phyloP scores from a whole-genome alignment of 53 echinoderm and acorn worm species.

The Paracentrotus lividus region DNA sequence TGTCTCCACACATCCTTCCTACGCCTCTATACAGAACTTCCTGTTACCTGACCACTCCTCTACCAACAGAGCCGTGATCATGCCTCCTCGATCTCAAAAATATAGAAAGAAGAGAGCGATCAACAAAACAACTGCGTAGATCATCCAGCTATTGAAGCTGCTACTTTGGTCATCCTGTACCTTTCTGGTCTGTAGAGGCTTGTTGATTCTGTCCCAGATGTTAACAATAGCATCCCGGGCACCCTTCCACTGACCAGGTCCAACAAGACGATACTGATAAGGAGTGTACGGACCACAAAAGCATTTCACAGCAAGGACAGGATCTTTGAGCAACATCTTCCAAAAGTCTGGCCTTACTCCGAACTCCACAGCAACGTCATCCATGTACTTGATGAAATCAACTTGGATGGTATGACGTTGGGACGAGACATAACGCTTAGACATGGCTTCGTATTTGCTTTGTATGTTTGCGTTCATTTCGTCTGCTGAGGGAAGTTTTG shows the following conservation, averaged over 20 bases:
- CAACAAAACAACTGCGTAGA: background rate
- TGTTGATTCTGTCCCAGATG: constrained; percentile 74
- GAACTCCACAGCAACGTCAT: constrained; percentile 81
- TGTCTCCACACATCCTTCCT: too few species aligned
- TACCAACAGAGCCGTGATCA: too few species aligned
- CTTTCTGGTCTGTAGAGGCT: constrained; percentile 77
- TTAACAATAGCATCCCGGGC: constrained; percentile 86
- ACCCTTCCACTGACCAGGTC: constrained; percentile 89
- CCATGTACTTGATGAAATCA: constrained; percentile 76
- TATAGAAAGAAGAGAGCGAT: constrained; percentile 15
- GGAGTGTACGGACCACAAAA: constrained; percentile 78
- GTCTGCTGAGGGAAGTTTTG: constrained; percentile 74
- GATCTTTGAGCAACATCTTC: constrained; percentile 81
- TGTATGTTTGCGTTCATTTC: constrained; percentile 74
- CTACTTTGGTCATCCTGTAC: background rate
- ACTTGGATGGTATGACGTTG: constrained; percentile 83
- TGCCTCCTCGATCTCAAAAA: background rate
- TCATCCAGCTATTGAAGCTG: background rate
- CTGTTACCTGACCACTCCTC: too few species aligned
- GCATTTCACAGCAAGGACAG: constrained; percentile 75
- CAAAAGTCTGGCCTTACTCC: constrained; percentile 80
- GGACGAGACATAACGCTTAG: constrained; percentile 66
- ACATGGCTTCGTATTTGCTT: constrained; percentile 73
- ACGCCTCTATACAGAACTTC: too few species aligned
- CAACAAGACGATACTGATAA: constrained; percentile 90